phyloP scores from a whole-genome alignment of 1,140 invertebrate species.

The Aphaenogaster floridana region DNA sequence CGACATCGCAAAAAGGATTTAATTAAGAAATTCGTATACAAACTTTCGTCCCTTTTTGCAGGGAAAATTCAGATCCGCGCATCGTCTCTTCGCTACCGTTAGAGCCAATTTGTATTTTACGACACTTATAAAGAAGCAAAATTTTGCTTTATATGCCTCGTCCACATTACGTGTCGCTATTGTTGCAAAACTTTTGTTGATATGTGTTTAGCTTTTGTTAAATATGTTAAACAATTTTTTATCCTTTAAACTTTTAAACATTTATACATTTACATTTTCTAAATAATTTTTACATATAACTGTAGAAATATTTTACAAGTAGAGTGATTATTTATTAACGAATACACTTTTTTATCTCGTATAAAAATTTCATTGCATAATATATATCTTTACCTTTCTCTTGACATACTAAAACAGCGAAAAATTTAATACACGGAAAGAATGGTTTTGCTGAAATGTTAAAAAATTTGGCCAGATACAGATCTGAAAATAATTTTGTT shows the following conservation, averaged over 20 bases:
- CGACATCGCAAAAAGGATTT: constrained; percentile 18
- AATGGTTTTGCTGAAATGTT: too few species aligned
- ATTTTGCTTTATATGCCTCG: constrained; percentile 21
- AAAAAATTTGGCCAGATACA: too few species aligned
- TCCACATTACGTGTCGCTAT: not conserved
- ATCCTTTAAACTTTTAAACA: not conserved
- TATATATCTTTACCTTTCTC: not conserved
- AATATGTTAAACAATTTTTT: not conserved
- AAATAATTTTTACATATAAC: not conserved
- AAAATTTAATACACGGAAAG: not conserved
- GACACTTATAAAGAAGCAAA: constrained; percentile 1
- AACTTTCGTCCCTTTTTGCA: constrained; percentile 22
- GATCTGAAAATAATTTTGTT: too few species aligned
- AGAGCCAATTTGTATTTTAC: constrained; percentile 42
- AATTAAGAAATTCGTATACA: constrained; percentile 59
- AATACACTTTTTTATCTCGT: not conserved
- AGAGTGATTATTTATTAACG: not conserved
- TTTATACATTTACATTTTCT: not conserved
- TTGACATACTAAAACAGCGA: not conserved
- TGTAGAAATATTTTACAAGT: not conserved
- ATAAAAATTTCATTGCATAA: constrained; percentile 19
- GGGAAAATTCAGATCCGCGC: constrained; percentile 17
- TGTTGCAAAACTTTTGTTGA: constrained; percentile 11
- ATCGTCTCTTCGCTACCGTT: constrained; percentile 7
- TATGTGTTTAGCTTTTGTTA: constrained; percentile 3